These are phyloP conservation scores for Yponomeuta malinellus DNA, from an alignment of 2,888 invertebrate genomes.

Conservation along the genomic window DNA sequence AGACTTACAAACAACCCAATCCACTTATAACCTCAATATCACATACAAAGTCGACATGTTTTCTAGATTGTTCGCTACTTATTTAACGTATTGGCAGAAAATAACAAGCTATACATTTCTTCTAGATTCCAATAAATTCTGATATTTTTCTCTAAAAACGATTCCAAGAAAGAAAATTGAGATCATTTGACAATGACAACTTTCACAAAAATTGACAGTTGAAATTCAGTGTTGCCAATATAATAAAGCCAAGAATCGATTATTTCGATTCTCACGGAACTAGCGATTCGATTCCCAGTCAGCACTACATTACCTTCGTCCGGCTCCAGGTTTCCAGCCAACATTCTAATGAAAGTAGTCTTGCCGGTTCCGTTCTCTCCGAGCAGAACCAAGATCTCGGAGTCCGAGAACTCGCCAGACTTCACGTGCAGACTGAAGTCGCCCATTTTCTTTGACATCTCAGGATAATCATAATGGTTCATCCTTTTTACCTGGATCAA, in stretches of 20 bases:
- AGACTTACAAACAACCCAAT: constrained; percentile 23
- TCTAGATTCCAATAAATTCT: constrained; percentile 24
- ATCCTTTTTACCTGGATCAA: constrained; percentile 84
- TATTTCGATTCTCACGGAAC: background rate
- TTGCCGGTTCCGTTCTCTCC: constrained; percentile 99
- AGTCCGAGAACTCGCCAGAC: constrained; percentile 97
- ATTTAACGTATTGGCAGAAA: background rate
- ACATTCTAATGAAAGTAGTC: constrained; percentile 98
- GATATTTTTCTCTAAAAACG: constrained; percentile 21
- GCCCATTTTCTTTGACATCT: constrained; percentile 91
- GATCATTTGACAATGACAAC: constrained; percentile 60
- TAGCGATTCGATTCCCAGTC: constrained; percentile 1
- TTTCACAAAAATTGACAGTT: constrained; percentile 31
- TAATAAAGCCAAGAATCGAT: constrained; percentile 5
- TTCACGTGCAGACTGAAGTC: constrained; percentile 86
- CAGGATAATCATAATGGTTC: constrained; percentile 97
- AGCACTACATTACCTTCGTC: constrained; percentile 78
- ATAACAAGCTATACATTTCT: constrained; percentile 2
- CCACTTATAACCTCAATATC: constrained; percentile 58
- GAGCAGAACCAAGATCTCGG: constrained; percentile 97
- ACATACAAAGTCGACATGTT: constrained; percentile 8
- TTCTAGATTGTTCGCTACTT: background rate
- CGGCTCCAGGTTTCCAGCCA: constrained; percentile 95
- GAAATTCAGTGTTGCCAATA: constrained; percentile 9
- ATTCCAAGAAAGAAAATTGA: constrained; percentile 34